A percentile compares a stretch with the other conserved stretches of the same genome.
phyloP scores from a whole-genome alignment of 2,113 vertebrate genomes.

The Tenebrosternarchus preto region DNA sequence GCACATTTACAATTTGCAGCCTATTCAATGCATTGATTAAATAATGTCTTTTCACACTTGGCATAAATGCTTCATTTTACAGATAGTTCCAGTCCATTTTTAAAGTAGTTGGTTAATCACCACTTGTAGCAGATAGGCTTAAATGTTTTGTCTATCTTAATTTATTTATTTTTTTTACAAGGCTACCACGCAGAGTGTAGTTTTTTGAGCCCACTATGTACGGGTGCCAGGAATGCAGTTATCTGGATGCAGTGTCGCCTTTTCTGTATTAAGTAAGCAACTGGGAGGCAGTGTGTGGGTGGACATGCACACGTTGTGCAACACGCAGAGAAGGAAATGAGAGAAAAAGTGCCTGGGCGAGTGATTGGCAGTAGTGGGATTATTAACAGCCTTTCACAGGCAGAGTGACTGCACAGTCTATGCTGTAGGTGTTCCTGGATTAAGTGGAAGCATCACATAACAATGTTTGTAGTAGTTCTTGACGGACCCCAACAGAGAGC shows the following conservation, averaged over 20 bases:
- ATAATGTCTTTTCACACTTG: background rate
- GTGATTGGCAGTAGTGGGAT: slow-evolving; percentile 61
- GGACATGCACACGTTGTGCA: slow-evolving; percentile 68
- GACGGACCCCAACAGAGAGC: background rate
- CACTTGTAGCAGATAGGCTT: background rate
- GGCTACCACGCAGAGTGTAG: slow-evolving; percentile 17
- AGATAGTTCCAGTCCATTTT: background rate
- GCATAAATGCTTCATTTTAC: background rate
- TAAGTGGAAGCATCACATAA: slow-evolving; percentile 23
- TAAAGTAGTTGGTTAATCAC: background rate
- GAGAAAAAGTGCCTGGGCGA: slow-evolving; percentile 44
- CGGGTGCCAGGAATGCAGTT: slow-evolving; percentile 65
- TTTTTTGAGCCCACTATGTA: slow-evolving; percentile 49
- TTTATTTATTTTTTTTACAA: slow-evolving; percentile 9
- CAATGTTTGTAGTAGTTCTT: slow-evolving; percentile 4
- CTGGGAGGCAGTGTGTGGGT: slow-evolving; percentile 70
- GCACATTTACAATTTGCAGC: background rate
- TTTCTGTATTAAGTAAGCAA: slow-evolving; percentile 68
- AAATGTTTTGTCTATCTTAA: background rate
- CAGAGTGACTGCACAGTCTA: slow-evolving; percentile 43
- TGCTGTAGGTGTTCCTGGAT: slow-evolving; percentile 54
- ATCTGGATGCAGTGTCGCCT: slow-evolving; percentile 65
- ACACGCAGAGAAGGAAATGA: slow-evolving; percentile 59
- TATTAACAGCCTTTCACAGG: slow-evolving; percentile 57
- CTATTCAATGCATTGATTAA: background rate